phyloP scores from a whole-genome alignment of 2,888 invertebrate species.

The Therioaphis trifolii region DNA sequence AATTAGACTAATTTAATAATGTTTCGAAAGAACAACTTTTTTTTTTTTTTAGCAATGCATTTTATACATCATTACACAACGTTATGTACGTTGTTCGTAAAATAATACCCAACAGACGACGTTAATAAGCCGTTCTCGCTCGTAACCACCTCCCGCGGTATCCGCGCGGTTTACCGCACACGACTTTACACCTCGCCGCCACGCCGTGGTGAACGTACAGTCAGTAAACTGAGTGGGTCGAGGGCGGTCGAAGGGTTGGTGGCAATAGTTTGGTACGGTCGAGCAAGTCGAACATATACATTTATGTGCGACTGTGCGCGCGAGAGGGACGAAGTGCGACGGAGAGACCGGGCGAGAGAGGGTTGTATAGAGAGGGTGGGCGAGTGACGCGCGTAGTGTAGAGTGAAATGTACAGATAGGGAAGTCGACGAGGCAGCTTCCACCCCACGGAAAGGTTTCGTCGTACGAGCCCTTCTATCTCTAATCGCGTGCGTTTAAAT shows the following conservation, averaged over 20 bases:
- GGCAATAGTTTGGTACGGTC: too few species aligned
- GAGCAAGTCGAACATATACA: too few species aligned
- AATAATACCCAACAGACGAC: neutral
- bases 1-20: too few species aligned
- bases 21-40: too few species aligned
- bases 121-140: neutral
- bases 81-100: too few species aligned
- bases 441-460: conserved; percentile 31
- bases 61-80: too few species aligned
- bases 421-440: conserved; percentile 13
- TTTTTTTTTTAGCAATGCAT: too few species aligned
- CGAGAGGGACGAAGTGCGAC: too few species aligned
- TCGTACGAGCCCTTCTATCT: conserved; percentile 30
- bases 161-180: conserved; percentile 4
- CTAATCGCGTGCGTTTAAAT: conserved; percentile 36
- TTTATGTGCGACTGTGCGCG: too few species aligned
- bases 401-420: neutral
- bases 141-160: neutral
- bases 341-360: neutral
- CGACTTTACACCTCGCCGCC: neutral
- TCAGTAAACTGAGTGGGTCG: too few species aligned
- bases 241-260: too few species aligned
- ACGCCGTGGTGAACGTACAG: neutral
- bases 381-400: neutral
- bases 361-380: neutral